Evolutionary conservation across 2,113 vertebrate species (phyloP).

Genomic region (Vicugna pacos): DNA sequence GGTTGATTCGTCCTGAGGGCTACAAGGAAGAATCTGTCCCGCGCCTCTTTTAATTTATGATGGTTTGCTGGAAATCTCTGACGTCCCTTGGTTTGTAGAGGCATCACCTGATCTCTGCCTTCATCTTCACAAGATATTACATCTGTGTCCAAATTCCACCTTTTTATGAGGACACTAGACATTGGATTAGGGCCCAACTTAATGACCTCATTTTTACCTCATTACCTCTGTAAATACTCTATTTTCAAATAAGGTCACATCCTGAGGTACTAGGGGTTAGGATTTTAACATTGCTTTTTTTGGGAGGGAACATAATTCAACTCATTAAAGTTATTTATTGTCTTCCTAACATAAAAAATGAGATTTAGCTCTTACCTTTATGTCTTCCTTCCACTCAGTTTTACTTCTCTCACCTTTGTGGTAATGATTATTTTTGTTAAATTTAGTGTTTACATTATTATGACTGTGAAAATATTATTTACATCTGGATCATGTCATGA

Average conservation of each 20-base stretch:
- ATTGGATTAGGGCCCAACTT: background rate
- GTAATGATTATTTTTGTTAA: background rate
- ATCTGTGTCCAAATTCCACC: background rate
- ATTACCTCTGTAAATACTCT: background rate
- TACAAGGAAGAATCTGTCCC: background rate
- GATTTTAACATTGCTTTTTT: background rate
- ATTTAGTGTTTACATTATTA: slow-evolving; percentile 1
- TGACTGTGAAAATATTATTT: slow-evolving; percentile 26
- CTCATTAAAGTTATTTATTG: background rate
- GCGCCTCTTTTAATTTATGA: background rate
- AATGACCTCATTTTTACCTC: background rate
- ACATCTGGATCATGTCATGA: background rate
- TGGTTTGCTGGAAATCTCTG: background rate
- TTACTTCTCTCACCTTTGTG: background rate
- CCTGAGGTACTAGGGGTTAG: background rate
- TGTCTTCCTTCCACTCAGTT: background rate
- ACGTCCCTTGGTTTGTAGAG: background rate
- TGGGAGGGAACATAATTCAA: background rate
- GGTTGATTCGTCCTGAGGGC: background rate
- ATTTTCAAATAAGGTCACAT: slow-evolving; percentile 22
- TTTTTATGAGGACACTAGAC: background rate
- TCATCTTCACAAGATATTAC: background rate
- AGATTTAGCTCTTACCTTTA: slow-evolving; percentile 24
- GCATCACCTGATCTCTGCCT: background rate
- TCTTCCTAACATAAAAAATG: background rate